These are phyloP conservation scores for Eriosoma lanigerum DNA, from an alignment of 1,140 invertebrate species.

Conservation along the genomic window DNA sequence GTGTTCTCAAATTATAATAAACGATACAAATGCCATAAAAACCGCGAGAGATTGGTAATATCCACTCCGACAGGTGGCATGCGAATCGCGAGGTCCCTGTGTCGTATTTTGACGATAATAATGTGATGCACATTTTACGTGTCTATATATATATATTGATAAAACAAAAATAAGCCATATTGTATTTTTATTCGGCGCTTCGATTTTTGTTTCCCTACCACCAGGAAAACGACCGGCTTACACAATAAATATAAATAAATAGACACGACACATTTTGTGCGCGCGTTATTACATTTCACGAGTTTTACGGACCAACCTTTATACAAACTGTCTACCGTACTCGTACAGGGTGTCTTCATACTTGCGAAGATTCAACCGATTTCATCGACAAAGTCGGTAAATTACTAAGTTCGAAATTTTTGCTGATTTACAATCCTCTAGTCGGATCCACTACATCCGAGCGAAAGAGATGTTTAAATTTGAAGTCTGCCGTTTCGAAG, in stretches of 20 bases:
- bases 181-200: not conserved
- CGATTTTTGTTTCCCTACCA: not conserved
- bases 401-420: too few relatives aligned
- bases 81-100: not conserved
- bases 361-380: too few relatives aligned
- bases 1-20: not conserved
- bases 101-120: not conserved
- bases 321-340: not conserved
- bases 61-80: not conserved
- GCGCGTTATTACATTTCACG: constrained; percentile 11
- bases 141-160: too few relatives aligned
- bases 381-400: too few relatives aligned
- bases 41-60: not conserved
- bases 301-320: too few relatives aligned
- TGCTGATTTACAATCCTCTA: too few relatives aligned
- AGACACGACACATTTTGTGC: constrained; percentile 1
- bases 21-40: not conserved
- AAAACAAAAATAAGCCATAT: not conserved
- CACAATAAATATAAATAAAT: constrained; percentile 37
- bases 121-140: not conserved
- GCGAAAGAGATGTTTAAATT: too few relatives aligned
- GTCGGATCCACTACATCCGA: too few relatives aligned
- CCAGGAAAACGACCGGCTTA: too few relatives aligned
- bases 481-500: too few relatives aligned
- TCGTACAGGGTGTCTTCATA: too few relatives aligned